A percentile compares a stretch with the other conserved stretches of the same genome.
Conservation (phyloP, 2,797 vertebrate genomes). For the Hylomyscus alleni region DNA sequence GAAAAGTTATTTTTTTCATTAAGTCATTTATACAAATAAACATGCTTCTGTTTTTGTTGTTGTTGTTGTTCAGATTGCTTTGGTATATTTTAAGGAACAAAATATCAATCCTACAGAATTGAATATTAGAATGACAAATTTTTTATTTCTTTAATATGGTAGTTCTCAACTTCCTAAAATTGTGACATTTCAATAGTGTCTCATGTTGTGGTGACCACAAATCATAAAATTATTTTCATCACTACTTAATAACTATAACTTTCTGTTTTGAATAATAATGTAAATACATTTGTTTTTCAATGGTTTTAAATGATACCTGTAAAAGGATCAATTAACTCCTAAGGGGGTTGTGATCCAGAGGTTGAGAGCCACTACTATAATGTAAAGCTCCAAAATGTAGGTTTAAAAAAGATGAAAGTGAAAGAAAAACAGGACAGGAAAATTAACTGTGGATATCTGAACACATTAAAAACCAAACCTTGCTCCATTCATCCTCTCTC, state of each 20-base stretch:
- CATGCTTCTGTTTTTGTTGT: background rate
- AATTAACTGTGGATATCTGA: background rate
- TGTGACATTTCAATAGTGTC: background rate
- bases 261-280: background rate
- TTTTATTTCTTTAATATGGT: background rate
- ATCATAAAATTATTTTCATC: background rate
- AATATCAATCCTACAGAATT: background rate
- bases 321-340: background rate
- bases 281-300: background rate
- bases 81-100: slow-evolving; percentile 16
- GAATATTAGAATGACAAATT: background rate
- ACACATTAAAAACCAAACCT: background rate
- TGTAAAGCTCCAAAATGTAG: background rate
- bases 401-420: background rate
- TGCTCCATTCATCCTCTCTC: background rate
- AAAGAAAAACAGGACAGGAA: background rate
- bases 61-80: background rate
- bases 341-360: background rate
- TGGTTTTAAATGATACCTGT: background rate
- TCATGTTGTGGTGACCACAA: background rate
- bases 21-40: background rate
- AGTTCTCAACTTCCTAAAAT: background rate
- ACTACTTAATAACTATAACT: background rate
- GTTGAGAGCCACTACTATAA: background rate
- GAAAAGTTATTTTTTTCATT: background rate